These are phyloP conservation scores for Mormyrops boulengeri DNA, from an alignment of 2,797 vertebrate genomes.

Conservation along the genomic window DNA sequence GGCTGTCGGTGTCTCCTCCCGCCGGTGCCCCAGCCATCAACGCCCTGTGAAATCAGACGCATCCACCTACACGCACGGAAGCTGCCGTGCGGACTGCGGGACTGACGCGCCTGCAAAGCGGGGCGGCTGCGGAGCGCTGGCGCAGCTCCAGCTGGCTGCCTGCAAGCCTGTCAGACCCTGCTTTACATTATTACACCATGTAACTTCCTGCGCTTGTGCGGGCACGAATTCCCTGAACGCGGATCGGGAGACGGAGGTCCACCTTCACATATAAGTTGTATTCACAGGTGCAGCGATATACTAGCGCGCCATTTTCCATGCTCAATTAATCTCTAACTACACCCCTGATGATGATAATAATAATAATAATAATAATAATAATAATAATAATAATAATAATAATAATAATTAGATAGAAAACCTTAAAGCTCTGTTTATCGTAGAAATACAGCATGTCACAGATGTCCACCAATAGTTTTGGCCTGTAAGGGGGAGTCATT, in stretches of 20 bases:
- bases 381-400: not conserved
- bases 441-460: not conserved
- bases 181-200: not conserved
- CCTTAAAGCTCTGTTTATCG: not conserved
- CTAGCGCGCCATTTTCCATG: not conserved
- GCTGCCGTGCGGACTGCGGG: not conserved
- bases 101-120: not conserved
- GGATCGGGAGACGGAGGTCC: not conserved
- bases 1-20: not conserved
- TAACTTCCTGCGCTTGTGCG: not conserved
- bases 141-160: not conserved
- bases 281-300: not conserved
- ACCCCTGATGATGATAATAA: not conserved
- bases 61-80: not conserved
- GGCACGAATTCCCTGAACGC: not conserved
- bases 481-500: not conserved
- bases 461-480: not conserved
- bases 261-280: not conserved
- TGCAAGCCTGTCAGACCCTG: not conserved
- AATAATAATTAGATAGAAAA: not conserved
- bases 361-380: not conserved
- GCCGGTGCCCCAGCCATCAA: not conserved
- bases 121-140: not conserved
- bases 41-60: not conserved
- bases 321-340: not conserved